Conservation (phyloP, 2,113 vertebrate genomes). For the Platycercus adscitus region DNA sequence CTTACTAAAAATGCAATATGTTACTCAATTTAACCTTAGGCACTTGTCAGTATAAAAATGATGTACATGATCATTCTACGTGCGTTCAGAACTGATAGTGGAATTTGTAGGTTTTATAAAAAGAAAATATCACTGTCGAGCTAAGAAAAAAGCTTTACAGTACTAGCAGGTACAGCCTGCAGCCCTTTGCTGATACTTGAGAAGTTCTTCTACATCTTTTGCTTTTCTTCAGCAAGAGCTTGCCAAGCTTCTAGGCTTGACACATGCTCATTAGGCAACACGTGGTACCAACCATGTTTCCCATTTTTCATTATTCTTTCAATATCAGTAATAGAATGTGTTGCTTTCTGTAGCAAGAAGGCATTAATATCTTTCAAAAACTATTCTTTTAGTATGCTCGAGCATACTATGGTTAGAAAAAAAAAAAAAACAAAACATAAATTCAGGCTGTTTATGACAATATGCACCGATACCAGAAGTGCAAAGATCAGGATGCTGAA, state of each 20-base stretch:
- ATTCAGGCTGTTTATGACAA: not conserved
- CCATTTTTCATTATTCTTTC: not conserved
- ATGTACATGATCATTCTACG: not conserved
- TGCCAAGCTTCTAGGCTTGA: not conserved
- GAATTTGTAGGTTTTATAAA: not conserved
- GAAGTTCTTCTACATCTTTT: not conserved
- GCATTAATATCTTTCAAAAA: not conserved
- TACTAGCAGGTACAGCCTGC: not conserved
- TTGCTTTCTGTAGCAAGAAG: not conserved
- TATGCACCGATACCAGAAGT: not conserved
- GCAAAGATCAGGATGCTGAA: not conserved
- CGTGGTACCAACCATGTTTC: not conserved
- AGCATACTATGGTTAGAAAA: not conserved
- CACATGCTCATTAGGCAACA: not conserved
- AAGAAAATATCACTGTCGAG: not conserved
- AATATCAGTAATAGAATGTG: not conserved
- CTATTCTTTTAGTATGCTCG: not conserved
- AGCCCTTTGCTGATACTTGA: not conserved
- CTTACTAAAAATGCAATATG: not conserved
- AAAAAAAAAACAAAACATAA: not conserved
- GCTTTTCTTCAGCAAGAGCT: not conserved
- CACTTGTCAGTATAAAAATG: not conserved
- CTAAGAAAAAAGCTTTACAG: not conserved
- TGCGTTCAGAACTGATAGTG: not conserved
- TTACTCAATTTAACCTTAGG: not conserved